Evolutionary conservation across 2,797 vertebrate species (phyloP).

Genomic region (Linurgus olivaceus): DNA sequence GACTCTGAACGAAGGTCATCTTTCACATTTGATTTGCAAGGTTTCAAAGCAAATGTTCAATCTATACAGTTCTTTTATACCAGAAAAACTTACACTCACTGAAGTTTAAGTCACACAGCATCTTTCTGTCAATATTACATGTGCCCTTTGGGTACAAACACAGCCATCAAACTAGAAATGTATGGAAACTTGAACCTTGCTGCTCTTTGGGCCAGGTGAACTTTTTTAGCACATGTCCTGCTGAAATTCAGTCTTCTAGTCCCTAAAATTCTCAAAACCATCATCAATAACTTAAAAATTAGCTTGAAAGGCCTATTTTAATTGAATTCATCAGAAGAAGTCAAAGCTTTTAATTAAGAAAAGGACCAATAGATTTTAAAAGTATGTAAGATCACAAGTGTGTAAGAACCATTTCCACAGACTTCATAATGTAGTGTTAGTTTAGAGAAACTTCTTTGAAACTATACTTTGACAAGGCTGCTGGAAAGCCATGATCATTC

Average conservation of each 20-base stretch:
- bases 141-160: background rate
- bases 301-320: background rate
- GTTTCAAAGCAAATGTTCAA: background rate
- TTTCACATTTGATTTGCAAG: background rate
- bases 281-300: background rate
- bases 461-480: background rate
- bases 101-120: background rate
- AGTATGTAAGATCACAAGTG: background rate
- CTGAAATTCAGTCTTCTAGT: background rate
- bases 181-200: background rate
- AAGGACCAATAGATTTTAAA: background rate
- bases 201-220: background rate
- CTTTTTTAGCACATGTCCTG: background rate
- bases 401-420: background rate
- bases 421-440: background rate
- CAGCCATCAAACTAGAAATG: background rate
- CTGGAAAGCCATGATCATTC: background rate
- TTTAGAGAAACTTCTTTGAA: slow-evolving; percentile 4
- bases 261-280: background rate
- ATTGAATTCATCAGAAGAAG: background rate
- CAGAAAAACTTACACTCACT: background rate
- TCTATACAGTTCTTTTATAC: background rate
- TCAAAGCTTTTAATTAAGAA: background rate
- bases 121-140: rapidly evolving
- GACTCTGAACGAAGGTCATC: background rate